Percentiles rank a stretch among this genome's conserved stretches.
These are phyloP conservation scores for Excalfactoria chinensis DNA, from an alignment of 2,113 vertebrate species.

Conservation along the genomic window DNA sequence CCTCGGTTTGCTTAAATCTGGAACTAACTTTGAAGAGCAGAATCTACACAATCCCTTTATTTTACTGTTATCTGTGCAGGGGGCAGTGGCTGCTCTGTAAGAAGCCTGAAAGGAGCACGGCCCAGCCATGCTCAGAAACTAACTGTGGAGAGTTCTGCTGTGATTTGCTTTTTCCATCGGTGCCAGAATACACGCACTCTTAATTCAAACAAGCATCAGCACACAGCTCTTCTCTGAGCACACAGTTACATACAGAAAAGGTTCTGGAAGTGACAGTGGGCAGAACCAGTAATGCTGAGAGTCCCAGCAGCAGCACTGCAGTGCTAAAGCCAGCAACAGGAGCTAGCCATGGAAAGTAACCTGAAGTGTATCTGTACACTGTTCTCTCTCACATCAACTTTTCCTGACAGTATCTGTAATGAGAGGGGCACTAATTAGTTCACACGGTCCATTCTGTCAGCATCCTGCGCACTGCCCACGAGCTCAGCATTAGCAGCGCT, in stretches of 20 bases:
- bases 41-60: conserved; percentile 33
- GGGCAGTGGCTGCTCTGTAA: conserved; percentile 20
- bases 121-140: neutral
- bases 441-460: neutral
- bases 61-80: neutral
- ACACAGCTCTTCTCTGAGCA: neutral
- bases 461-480: neutral
- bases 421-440: neutral
- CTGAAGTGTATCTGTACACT: neutral
- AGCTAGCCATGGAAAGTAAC: neutral
- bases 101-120: neutral
- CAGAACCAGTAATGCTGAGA: rapidly evolving
- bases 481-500: neutral
- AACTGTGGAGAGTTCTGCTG: too few relatives aligned
- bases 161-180: neutral
- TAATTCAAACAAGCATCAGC: neutral
- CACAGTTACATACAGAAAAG: rapidly evolving
- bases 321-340: neutral
- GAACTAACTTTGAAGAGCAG: conserved; percentile 42
- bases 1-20: conserved; percentile 18
- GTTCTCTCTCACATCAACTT: neutral
- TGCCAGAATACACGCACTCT: neutral
- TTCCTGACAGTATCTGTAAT: conserved; percentile 9
- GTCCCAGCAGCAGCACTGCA: neutral
- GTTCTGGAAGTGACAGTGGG: neutral